Percentiles rank a stretch among this genome's conserved stretches.
These are phyloP conservation scores for Spinus pinus DNA, from an alignment of 2,797 vertebrate species.

Conservation along the genomic window DNA sequence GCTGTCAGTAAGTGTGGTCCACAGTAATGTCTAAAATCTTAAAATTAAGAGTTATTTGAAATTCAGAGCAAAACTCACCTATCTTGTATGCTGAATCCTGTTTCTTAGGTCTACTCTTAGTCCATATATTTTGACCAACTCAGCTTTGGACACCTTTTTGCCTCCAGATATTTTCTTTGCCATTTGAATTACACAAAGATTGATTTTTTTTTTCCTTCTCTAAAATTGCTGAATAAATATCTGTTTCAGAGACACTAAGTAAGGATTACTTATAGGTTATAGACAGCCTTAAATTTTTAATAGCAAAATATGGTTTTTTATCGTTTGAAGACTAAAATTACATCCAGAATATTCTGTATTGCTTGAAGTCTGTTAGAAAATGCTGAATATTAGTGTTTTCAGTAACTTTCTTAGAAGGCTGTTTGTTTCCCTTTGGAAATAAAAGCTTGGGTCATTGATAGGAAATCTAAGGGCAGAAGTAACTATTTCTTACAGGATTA, in stretches of 20 bases:
- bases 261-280: background rate
- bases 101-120: background rate
- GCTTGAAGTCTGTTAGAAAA: background rate
- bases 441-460: background rate
- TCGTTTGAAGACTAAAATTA: background rate
- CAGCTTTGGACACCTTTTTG: background rate
- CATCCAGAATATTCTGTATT: background rate
- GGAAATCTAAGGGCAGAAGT: background rate
- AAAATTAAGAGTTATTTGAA: background rate
- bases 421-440: background rate
- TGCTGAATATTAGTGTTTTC: background rate
- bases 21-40: background rate
- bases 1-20: background rate
- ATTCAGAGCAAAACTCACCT: background rate
- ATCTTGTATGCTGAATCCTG: background rate
- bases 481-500: background rate
- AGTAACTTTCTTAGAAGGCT: background rate
- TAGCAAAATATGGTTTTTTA: background rate
- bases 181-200: background rate
- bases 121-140: background rate
- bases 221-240: background rate
- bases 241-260: background rate
- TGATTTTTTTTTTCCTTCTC: accelerated
- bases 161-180: background rate
- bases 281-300: background rate